Conservation (phyloP, 2,888 invertebrate species). For the Gymnosoma rotundatum region DNA sequence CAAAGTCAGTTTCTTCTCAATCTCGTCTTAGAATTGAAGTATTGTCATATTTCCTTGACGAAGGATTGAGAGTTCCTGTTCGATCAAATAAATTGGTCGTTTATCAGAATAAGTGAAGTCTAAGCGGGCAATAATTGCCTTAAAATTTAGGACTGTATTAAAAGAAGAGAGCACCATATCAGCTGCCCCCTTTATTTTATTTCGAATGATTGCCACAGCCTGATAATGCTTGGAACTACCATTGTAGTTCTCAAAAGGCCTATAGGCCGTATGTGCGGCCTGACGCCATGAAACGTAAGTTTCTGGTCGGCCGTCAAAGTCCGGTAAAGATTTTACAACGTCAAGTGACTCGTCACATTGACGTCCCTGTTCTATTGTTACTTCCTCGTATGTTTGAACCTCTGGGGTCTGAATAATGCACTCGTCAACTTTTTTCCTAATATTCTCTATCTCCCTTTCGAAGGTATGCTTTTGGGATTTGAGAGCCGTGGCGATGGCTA, state of each 20-base stretch:
- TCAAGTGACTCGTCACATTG: neutral
- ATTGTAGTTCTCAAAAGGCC: slow-evolving; percentile 16
- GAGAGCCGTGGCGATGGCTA: neutral
- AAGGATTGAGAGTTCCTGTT: slow-evolving; percentile 65
- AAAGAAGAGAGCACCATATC: too few species aligned
- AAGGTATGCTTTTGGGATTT: neutral
- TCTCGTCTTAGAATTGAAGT: slow-evolving; percentile 59
- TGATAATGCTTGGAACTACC: slow-evolving; percentile 54
- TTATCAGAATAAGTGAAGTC: too few species aligned
- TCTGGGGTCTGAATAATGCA: neutral
- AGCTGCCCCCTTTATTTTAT: too few species aligned
- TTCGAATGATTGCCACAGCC: too few species aligned
- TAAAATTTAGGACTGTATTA: too few species aligned
- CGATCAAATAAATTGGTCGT: too few species aligned
- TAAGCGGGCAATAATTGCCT: too few species aligned
- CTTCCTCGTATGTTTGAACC: neutral
- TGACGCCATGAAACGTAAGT: neutral
- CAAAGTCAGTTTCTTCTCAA: slow-evolving; percentile 54
- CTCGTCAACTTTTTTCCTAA: neutral
- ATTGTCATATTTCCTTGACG: slow-evolving; percentile 54
- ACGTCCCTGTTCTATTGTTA: neutral
- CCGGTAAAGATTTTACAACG: neutral
- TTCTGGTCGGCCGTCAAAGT: neutral
- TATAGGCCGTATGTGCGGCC: slow-evolving; percentile 33
- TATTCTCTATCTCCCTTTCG: neutral